Conservation (phyloP, 2,888 invertebrate species). For the Alviniconcha strummeri region DNA sequence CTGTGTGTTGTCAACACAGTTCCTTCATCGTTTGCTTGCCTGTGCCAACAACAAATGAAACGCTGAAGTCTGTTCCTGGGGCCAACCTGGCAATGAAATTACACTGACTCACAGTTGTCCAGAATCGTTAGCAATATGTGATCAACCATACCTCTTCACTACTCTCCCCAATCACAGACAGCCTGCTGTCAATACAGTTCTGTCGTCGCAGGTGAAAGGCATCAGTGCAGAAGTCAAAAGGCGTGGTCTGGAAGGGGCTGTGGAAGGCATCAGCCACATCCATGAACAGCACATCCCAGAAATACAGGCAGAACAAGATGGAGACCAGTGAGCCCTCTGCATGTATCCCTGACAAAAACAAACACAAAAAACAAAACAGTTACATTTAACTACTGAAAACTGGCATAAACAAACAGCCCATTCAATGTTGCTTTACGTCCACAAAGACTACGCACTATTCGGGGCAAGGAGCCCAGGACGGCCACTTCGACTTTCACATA, state of each 20-base stretch:
- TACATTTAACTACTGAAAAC: neutral
- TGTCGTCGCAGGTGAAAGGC: slow-evolving; percentile 82
- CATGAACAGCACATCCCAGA: slow-evolving; percentile 87
- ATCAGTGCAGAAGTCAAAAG: slow-evolving; percentile 82
- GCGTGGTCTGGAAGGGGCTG: slow-evolving; percentile 80
- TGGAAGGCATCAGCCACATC: slow-evolving; percentile 81
- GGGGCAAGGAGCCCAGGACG: too few species aligned
- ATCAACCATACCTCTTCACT: slow-evolving; percentile 51
- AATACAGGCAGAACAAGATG: slow-evolving; percentile 81
- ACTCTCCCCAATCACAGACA: slow-evolving; percentile 64
- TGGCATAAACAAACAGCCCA: neutral
- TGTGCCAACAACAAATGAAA: too few species aligned
- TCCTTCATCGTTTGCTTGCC: too few species aligned
- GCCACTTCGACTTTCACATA: too few species aligned
- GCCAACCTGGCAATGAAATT: too few species aligned
- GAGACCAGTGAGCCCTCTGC: slow-evolving; percentile 82
- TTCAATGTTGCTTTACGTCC: neutral
- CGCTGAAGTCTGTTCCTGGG: too few species aligned
- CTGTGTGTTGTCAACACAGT: too few species aligned
- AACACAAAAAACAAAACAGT: too few species aligned
- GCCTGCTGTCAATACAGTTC: slow-evolving; percentile 77
- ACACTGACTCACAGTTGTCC: too few species aligned
- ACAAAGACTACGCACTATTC: too few species aligned
- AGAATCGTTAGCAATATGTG: too few species aligned
- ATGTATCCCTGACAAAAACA: slow-evolving; percentile 78